Evolutionary conservation across 2,888 invertebrate genomes (phyloP), one percentile per base, ranked within the genome.

Genomic region (Mamestra brassicae): DNA sequence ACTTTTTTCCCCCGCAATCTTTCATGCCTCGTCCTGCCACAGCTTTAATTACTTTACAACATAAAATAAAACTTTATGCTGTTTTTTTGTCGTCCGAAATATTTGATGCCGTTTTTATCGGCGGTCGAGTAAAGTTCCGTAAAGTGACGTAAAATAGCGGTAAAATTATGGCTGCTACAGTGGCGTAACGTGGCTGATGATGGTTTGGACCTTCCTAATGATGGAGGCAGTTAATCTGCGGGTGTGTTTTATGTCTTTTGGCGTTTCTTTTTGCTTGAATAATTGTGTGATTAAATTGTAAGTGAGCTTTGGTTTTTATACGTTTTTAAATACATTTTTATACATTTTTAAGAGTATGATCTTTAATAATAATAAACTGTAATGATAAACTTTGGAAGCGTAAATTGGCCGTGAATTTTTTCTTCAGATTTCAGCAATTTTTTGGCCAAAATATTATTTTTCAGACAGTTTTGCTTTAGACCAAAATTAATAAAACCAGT

Each of bases 91-190:
- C 84, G 83, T 63, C 60, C 57, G 69, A 73, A 83, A 82, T 85
- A 85, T 84, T 82, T 84, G 74, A 86, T 82, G 80, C 62, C 76
- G 70, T 74, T 88, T 89, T 88, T 88, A 89, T 88, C 78, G 80
- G 42, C 74, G 60, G 69, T 58, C 66, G n/a, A 74, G 69, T 71
- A 73, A 57, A 68, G 74, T 54, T 61, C 52, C 34, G 55, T 65
- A 58, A 60, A 61, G 55, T 71, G 52, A 67, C 57, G 58, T 74
- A 62, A 66, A 81, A 68, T 52, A 63, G 11, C 38, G 69, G 60
- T 42, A 50, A 45, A 62, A 57, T 77, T 73, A 67, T 70, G 47
- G 26, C 66, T 6, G 66, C 11, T 15, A 36, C 57, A 74, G 57
- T 36, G 15, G 26, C 34, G 38, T 17, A 13, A 42, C 15, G 38